Evolutionary conservation across 2,888 invertebrate genomes (phyloP).

Genomic region (Agrilus mali): DNA sequence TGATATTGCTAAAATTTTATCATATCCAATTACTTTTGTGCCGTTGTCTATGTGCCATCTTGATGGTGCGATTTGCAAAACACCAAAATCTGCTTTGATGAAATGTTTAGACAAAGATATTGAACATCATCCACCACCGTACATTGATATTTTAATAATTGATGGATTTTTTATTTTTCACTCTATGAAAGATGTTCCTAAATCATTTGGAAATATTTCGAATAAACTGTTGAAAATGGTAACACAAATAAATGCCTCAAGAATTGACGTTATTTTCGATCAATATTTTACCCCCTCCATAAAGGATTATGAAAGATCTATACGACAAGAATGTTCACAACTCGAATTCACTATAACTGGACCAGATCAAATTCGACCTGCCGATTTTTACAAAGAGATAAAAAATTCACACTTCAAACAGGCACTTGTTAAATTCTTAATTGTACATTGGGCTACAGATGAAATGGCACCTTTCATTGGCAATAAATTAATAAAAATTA

Average conservation of each 20-base stretch:
- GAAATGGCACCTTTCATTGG: constrained; percentile 12
- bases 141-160: too few relatives aligned
- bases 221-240: constrained; percentile 7
- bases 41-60: too few relatives aligned
- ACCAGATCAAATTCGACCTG: constrained; percentile 9
- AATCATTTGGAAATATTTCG: constrained; percentile 5
- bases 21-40: background rate
- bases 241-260: constrained; percentile 1
- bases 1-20: constrained; percentile 9
- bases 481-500: constrained; percentile 9
- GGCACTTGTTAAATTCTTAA: constrained; percentile 12
- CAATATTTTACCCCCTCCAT: constrained; percentile 5
- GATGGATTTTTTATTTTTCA: too few relatives aligned
- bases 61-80: too few relatives aligned
- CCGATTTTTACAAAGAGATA: constrained; percentile 11
- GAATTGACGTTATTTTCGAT: constrained; percentile 7
- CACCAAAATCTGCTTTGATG: too few relatives aligned
- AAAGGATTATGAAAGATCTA: constrained; percentile 5
- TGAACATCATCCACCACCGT: too few relatives aligned
- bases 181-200: background rate
- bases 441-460: constrained; percentile 11
- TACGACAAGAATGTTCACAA: background rate
- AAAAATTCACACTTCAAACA: constrained; percentile 12
- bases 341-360: constrained; percentile 5
- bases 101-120: too few relatives aligned